Evolutionary conservation across 2,888 invertebrate genomes (phyloP).

Genomic region (Leptopterna dolabrata): DNA sequence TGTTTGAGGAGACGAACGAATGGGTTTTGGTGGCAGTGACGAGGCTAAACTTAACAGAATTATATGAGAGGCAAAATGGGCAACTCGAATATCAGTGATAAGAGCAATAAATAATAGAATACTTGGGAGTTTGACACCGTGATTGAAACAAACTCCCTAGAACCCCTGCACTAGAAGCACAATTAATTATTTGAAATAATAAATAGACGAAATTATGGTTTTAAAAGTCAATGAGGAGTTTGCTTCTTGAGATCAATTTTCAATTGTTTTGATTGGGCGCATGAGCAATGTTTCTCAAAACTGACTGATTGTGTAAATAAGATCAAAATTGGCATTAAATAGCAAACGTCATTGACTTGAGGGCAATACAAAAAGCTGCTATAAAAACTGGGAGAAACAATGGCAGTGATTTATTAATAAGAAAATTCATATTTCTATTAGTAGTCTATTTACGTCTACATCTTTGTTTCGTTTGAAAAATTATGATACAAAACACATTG

Average conservation of each 20-base stretch:
- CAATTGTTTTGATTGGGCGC: slow-evolving; percentile 42
- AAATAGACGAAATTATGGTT: neutral
- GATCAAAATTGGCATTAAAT: neutral
- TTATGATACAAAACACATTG: slow-evolving; percentile 9
- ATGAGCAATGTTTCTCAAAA: slow-evolving; percentile 38
- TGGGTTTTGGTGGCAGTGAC: slow-evolving; percentile 37
- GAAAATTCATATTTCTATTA: neutral
- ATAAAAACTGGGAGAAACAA: neutral
- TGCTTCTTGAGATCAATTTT: slow-evolving; percentile 41
- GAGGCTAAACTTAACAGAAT: neutral
- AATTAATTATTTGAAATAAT: neutral
- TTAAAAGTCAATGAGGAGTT: slow-evolving; percentile 9
- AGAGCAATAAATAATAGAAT: neutral
- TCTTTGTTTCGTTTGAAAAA: neutral
- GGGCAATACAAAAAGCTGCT: neutral
- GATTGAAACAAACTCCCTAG: neutral
- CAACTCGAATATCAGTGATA: neutral
- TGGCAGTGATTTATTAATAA: slow-evolving; percentile 40
- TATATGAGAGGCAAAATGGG: neutral
- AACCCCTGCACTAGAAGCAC: neutral
- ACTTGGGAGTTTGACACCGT: neutral
- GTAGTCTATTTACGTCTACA: neutral
- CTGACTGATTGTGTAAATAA: neutral
- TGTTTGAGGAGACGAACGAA: neutral
- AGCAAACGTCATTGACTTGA: slow-evolving; percentile 7